Evolutionary conservation across 2,888 invertebrate species (phyloP).

Genomic region (Acleris literana): DNA sequence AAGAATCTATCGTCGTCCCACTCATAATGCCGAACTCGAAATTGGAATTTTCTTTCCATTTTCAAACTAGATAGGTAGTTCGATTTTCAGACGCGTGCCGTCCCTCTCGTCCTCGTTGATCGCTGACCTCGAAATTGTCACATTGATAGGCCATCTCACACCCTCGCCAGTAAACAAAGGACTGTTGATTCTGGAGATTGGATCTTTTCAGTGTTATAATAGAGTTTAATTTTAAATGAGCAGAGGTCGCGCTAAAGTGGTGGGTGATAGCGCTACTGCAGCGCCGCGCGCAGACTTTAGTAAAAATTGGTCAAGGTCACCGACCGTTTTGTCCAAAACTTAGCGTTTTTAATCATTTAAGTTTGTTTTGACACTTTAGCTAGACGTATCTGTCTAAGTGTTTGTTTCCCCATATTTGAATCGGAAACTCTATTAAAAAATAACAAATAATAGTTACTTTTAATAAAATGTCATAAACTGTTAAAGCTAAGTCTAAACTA

Average conservation of each 20-base stretch:
- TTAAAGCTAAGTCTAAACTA: no score
- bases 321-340: constrained; percentile 43
- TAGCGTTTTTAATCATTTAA: not conserved
- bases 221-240: constrained; percentile 26
- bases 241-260: constrained; percentile 48
- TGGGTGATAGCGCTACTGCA: constrained; percentile 54
- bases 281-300: constrained; percentile 59
- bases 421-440: no score
- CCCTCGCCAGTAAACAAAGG: constrained; percentile 17
- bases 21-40: constrained; percentile 29
- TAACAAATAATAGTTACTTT: no score
- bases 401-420: no score
- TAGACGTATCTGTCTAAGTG: no score
- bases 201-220: constrained; percentile 1
- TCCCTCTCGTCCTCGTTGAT: constrained; percentile 52
- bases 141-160: constrained; percentile 49
- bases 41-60: constrained; percentile 30
- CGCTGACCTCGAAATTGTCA: constrained; percentile 57
- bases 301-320: constrained; percentile 62
- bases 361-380: not conserved
- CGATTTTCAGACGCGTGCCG: constrained; percentile 25
- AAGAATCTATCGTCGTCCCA: constrained; percentile 18
- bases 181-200: not conserved
- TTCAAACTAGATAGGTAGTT: constrained; percentile 28
- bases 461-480: no score